Evolutionary conservation across 2,113 vertebrate species (phyloP).

Genomic region (Nothocercus julius): DNA sequence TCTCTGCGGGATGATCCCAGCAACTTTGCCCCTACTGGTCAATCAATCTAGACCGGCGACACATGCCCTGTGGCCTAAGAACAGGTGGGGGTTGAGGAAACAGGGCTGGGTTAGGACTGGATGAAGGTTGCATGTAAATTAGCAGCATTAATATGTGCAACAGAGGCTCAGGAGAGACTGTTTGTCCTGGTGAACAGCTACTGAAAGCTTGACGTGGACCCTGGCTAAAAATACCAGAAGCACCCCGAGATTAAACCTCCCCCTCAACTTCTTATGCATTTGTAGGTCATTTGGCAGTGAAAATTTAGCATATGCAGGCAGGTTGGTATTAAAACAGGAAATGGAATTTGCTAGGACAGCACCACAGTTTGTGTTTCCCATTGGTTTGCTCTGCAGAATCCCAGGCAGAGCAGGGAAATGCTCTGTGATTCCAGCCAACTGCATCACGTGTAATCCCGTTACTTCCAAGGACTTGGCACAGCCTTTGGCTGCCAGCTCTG

Average conservation of each 20-base stretch:
- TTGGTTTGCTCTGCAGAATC: background rate
- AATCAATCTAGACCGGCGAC: background rate
- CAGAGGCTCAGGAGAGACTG: constrained; percentile 7
- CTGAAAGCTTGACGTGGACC: background rate
- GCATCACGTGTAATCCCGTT: background rate
- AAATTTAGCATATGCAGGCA: background rate
- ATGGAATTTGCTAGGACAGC: background rate
- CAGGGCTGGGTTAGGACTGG: background rate
- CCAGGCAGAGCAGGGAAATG: background rate
- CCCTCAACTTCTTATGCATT: accelerated
- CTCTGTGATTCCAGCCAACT: background rate
- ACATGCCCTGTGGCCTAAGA: background rate
- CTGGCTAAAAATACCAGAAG: background rate
- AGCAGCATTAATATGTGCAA: constrained; percentile 36
- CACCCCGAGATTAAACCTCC: background rate
- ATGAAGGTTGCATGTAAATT: constrained; percentile 57
- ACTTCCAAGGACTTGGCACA: background rate
- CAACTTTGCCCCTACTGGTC: background rate
- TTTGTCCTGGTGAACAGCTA: background rate
- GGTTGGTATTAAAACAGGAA: background rate
- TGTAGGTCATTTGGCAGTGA: background rate
- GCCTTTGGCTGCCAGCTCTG: background rate
- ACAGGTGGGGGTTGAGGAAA: constrained; percentile 59
- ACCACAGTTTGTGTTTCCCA: background rate
- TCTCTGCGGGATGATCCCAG: background rate